Base-by-base conservation (phyloP, 2,888 invertebrate species). In the Melipona beecheii region DNA sequence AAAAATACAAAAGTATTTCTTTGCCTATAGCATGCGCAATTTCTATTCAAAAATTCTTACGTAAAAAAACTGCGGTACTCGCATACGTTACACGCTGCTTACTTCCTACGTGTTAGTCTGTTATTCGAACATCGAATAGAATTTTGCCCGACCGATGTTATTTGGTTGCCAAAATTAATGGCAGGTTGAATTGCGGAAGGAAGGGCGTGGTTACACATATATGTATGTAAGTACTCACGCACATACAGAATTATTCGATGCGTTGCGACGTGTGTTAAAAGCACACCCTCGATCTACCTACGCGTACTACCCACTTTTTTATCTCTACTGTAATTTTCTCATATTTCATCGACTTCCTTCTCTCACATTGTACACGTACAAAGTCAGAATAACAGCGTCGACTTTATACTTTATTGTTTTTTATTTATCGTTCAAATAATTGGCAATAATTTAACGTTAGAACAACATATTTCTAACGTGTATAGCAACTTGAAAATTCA, bases 211-310 rank as follows among this genome's bases (percentile, higher is more conserved):
- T 88, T 86, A 15, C n/a, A 43, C 43, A 9, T 43, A 43, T 2
- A 43, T 9, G 43, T 9, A 1, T 9, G 36, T 9, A 36, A 36
- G 36, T 9, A 9, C 36, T 36, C 9, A 9, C 9, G 9, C 11
- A 43, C 43, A 13, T 2, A 13, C 5, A 60, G 71, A 78, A 84
- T 84, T 76, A 84, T 86, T 83, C 72, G 78, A 78, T 77, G 75
- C 69, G 74, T 68, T 75, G 75, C 69, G 74, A 62, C 54, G 73
- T 49, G 68, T 54, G 72, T 84, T 56, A 75, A 81, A 71, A 81
- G 81, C 90, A 89, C 90, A 90, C 91, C 89, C 90, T 88, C 84
- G 36, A 80, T 83, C 80, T 74, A 79, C 79, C 78, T 77, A 83
- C 89, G 73, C 83, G 43, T 74, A 70, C 86, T 88, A 83, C 86